Evolutionary conservation across 2,113 vertebrate species (phyloP).

Genomic region (Cebidichthys violaceus): DNA sequence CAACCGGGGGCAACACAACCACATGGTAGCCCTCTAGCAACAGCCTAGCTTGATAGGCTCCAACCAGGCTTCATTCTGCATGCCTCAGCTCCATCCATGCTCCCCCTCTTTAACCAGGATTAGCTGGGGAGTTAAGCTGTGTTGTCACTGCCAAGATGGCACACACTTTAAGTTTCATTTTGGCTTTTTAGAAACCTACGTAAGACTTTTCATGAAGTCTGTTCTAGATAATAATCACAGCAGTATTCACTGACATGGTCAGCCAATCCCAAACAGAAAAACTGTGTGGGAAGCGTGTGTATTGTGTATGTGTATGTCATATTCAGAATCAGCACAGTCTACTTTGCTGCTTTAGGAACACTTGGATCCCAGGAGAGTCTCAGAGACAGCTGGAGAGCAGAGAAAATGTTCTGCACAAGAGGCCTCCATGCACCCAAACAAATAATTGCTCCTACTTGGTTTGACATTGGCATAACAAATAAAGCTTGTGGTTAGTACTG

Average conservation of each 20-base stretch:
- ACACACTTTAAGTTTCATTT: too few species aligned
- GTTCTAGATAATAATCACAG: constrained; percentile 9
- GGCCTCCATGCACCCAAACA: constrained; percentile 49
- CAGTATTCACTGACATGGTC: constrained; percentile 17
- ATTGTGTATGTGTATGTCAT: not conserved
- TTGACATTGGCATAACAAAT: constrained; percentile 56
- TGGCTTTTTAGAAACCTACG: too few species aligned
- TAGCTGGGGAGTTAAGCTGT: too few species aligned
- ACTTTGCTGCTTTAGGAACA: constrained; percentile 16
- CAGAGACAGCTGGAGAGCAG: constrained; percentile 4
- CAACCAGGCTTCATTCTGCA: too few species aligned
- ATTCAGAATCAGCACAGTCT: constrained; percentile 17
- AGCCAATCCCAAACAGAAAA: not conserved
- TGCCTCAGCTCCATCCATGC: too few species aligned
- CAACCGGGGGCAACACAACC: too few species aligned
- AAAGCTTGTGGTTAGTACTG: constrained; percentile 21
- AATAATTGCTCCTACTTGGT: constrained; percentile 62
- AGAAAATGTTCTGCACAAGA: not conserved
- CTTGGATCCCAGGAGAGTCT: constrained; percentile 26
- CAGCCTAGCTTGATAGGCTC: too few species aligned
- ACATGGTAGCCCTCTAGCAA: too few species aligned
- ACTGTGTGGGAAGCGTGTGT: not conserved
- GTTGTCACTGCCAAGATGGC: too few species aligned
- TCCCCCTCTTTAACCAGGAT: too few species aligned
- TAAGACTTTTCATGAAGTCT: too few species aligned